A percentile compares a stretch with the other conserved stretches of the same genome.
These are phyloP conservation scores for Halyomorpha halys DNA, from an alignment of 1,140 invertebrate species.

Conservation along the genomic window DNA sequence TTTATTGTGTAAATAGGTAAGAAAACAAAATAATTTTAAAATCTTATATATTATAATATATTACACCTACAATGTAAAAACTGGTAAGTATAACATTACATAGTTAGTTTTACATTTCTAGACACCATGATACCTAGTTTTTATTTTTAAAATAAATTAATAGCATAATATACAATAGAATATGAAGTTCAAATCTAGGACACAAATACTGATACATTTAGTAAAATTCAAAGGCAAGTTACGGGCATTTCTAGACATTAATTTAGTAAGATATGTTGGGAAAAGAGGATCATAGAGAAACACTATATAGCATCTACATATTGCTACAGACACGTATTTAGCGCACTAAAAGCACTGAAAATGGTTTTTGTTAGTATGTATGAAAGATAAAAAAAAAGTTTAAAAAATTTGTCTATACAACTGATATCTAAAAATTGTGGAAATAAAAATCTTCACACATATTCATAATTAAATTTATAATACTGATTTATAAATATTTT, in stretches of 20 bases:
- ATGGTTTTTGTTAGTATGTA: constrained; percentile 1
- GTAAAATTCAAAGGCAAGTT: constrained; percentile 8
- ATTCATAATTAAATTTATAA: constrained; percentile 14
- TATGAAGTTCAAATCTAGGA: constrained; percentile 14
- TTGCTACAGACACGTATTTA: constrained; percentile 23
- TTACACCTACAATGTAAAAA: constrained; percentile 31
- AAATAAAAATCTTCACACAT: background rate
- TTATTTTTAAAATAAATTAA: constrained; percentile 25
- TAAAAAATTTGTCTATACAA: constrained; percentile 7
- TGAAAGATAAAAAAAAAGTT: background rate
- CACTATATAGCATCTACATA: constrained; percentile 21
- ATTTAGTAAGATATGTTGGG: constrained; percentile 15
- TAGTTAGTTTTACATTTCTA: constrained; percentile 25
- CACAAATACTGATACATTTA: constrained; percentile 15
- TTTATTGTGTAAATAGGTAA: background rate
- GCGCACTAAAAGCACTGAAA: constrained; percentile 18
- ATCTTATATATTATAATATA: constrained; percentile 25
- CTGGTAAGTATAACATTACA: constrained; percentile 29
- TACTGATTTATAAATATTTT: constrained; percentile 7
- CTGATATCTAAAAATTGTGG: background rate
- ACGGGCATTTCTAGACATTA: constrained; percentile 11
- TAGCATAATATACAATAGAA: constrained; percentile 26
- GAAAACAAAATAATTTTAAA: constrained; percentile 11
- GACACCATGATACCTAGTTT: constrained; percentile 15
- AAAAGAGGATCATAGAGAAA: background rate